These are phyloP conservation scores for Drosophila koepferae DNA, from an alignment of 2,888 invertebrate genomes.

Conservation along the genomic window DNA sequence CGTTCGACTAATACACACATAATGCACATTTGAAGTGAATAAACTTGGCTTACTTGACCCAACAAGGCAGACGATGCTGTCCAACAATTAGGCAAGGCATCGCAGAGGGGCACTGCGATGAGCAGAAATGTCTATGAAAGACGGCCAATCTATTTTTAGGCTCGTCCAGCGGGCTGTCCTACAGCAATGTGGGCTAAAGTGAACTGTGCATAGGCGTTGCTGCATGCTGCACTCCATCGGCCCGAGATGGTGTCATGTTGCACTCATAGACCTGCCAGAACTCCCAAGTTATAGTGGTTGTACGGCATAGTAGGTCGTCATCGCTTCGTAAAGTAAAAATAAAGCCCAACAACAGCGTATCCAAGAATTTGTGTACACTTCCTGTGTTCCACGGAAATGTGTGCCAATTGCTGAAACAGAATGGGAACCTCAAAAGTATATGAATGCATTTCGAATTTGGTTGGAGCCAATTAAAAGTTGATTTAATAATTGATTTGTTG, in stretches of 20 bases:
- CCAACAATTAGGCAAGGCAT: slow-evolving; percentile 40
- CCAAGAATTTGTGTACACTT: slow-evolving; percentile 46
- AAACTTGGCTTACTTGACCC: slow-evolving; percentile 34
- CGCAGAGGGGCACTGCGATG: slow-evolving; percentile 12
- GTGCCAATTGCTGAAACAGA: slow-evolving; percentile 62
- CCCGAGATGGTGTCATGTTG: slow-evolving; percentile 50
- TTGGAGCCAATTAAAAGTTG: slow-evolving; percentile 40
- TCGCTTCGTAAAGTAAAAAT: slow-evolving; percentile 42
- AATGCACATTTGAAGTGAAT: slow-evolving; percentile 56
- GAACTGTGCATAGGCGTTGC: slow-evolving; percentile 48
- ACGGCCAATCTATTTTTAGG: slow-evolving; percentile 45
- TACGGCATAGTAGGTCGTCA: slow-evolving; percentile 21
- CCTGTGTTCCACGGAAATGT: slow-evolving; percentile 68
- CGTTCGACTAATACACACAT: slow-evolving; percentile 1
- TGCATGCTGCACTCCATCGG: slow-evolving; percentile 15
- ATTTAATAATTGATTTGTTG: slow-evolving; percentile 46
- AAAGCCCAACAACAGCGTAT: slow-evolving; percentile 25
- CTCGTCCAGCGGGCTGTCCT: slow-evolving; percentile 56
- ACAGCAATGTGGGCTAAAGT: slow-evolving; percentile 44
- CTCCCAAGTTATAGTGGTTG: slow-evolving; percentile 23
- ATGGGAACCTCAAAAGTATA: slow-evolving; percentile 11
- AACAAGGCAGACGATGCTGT: slow-evolving; percentile 20
- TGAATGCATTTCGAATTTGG: slow-evolving; percentile 29
- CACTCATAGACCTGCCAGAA: slow-evolving; percentile 12
- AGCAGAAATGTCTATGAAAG: slow-evolving; percentile 20